These are phyloP conservation scores for Ametastegia equiseti DNA, from an alignment of 2,888 invertebrate species.

Conservation along the genomic window DNA sequence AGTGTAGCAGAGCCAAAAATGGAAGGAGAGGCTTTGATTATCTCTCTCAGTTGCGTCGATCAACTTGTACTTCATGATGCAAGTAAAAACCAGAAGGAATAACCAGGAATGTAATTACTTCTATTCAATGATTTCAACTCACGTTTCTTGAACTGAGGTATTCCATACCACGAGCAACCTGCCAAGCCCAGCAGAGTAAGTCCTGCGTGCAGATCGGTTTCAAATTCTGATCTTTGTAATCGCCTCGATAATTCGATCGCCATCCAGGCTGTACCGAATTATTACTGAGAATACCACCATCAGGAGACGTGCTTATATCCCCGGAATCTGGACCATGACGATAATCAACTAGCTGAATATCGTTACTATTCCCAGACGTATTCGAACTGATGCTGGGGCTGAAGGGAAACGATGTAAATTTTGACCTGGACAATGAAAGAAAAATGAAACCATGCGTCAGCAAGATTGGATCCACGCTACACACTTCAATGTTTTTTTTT, in stretches of 20 bases:
- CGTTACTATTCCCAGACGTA: conserved; percentile 61
- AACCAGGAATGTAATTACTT: background rate
- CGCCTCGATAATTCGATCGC: conserved; percentile 88
- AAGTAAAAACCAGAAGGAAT: background rate
- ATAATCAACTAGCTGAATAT: conserved; percentile 56
- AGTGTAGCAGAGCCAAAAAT: background rate
- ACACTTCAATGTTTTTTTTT: no score
- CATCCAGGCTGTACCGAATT: conserved; percentile 84
- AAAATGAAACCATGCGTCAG: conserved; percentile 42
- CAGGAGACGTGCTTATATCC: conserved; percentile 63
- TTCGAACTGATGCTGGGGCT: conserved; percentile 74
- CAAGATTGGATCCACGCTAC: no score
- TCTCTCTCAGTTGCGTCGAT: background rate
- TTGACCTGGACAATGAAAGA: conserved; percentile 74
- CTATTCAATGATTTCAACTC: conserved; percentile 49
- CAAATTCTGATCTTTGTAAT: conserved; percentile 83
- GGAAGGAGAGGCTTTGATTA: background rate
- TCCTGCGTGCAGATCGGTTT: conserved; percentile 89
- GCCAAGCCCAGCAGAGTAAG: conserved; percentile 93
- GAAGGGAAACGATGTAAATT: conserved; percentile 82
- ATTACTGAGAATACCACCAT: conserved; percentile 77
- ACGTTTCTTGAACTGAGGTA: conserved; percentile 93
- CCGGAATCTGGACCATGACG: conserved; percentile 59
- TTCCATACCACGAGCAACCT: conserved; percentile 97
- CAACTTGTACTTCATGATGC: background rate